Percentiles rank a stretch among this genome's conserved stretches.
Conservation (phyloP, 2,888 invertebrate species). For the Erpobdella octoculata region DNA sequence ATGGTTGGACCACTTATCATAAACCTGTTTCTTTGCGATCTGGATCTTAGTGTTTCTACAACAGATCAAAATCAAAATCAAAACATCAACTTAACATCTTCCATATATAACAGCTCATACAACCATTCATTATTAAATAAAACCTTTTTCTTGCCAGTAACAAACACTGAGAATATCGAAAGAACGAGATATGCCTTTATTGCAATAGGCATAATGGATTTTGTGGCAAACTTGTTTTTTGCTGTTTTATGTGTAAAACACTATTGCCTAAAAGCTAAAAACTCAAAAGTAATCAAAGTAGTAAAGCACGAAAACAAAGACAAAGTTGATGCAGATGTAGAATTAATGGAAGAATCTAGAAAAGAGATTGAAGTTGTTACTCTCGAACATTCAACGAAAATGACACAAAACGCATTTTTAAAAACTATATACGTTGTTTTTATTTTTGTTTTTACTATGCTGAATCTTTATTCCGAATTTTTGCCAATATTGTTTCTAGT, state of each 20-base stretch:
- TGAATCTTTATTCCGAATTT: constrained; percentile 30
- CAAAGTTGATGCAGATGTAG: background rate
- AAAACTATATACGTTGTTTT: constrained; percentile 15
- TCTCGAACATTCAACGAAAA: background rate
- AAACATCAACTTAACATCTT: background rate
- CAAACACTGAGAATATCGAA: background rate
- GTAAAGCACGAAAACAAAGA: background rate
- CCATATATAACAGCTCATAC: background rate
- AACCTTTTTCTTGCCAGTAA: background rate
- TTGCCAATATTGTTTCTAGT: constrained; percentile 23
- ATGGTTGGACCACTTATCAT: constrained; percentile 32
- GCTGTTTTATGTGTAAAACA: constrained; percentile 2
- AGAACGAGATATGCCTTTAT: constrained; percentile 27
- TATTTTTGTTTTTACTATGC: constrained; percentile 21
- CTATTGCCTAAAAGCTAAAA: background rate
- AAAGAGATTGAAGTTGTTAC: background rate
- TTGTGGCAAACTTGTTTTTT: constrained; percentile 15
- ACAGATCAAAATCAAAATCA: background rate
- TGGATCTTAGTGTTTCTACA: background rate
- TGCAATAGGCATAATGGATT: constrained; percentile 19
- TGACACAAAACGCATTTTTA: background rate
- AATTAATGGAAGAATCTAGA: background rate
- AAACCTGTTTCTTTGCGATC: constrained; percentile 30
- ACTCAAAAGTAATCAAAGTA: background rate
- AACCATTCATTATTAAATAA: too few species aligned